phyloP scores from a whole-genome alignment of 2,797 vertebrate genomes.

The Holocentrus rufus region DNA sequence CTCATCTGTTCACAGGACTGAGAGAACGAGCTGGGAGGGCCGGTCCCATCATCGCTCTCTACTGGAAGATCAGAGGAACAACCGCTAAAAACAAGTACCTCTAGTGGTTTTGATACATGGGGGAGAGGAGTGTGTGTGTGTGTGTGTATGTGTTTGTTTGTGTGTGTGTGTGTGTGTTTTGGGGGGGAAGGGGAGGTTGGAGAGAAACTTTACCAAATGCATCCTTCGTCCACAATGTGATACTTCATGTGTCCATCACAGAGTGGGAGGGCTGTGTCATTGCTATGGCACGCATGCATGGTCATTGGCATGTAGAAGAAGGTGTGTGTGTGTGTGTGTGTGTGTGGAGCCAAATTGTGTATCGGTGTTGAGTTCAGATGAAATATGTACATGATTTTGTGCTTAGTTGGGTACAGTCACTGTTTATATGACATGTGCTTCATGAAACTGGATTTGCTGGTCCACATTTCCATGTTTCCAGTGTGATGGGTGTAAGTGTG shows the following conservation, averaged over 20 bases:
- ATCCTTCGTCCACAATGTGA: conserved; percentile 1
- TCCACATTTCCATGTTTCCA: conserved; percentile 21
- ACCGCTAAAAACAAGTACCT: conserved; percentile 61
- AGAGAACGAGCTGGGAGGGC: not conserved
- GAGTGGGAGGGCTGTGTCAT: conserved; percentile 15
- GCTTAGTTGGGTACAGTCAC: conserved; percentile 51
- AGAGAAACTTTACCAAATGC: not conserved
- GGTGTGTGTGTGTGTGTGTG: conserved; percentile 12
- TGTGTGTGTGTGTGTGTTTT: no score
- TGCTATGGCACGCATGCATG: conserved; percentile 73
- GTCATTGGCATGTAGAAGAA: conserved; percentile 50
- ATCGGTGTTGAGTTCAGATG: conserved; percentile 25
- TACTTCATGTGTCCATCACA: conserved; percentile 10
- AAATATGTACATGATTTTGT: conserved; percentile 40
- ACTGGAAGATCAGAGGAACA: conserved; percentile 38
- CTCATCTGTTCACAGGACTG: conserved; percentile 4
- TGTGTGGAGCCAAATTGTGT: conserved; percentile 30
- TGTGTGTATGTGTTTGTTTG: no score
- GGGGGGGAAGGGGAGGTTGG: not conserved
- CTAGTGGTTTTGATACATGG: conserved; percentile 43
- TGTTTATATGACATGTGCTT: conserved; percentile 5
- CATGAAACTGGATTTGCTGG: not conserved
- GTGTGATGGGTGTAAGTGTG: conserved; percentile 10
- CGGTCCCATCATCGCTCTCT: conserved; percentile 34
- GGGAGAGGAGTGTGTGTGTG: not conserved